A percentile compares a stretch with the other conserved stretches of the same genome.
phyloP scores from a whole-genome alignment of 2,113 vertebrate genomes.

The Fukomys damarensis region DNA sequence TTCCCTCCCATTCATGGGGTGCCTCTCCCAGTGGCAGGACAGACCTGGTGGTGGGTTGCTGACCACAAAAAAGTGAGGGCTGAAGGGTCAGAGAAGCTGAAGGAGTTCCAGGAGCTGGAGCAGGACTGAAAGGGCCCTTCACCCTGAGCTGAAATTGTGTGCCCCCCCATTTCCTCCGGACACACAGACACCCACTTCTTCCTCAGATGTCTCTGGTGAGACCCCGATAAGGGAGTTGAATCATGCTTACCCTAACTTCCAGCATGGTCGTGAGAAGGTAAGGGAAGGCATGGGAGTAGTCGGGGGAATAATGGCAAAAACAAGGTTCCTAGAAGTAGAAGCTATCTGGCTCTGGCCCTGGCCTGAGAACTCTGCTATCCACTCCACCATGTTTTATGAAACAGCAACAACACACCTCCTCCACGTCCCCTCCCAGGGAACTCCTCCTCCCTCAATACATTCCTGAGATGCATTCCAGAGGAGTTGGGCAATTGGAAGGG shows the following conservation, averaged over 20 bases:
- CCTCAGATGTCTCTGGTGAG: constrained; percentile 72
- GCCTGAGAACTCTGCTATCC: constrained; percentile 39
- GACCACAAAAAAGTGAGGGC: constrained; percentile 7
- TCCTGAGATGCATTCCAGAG: constrained; percentile 88
- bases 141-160: constrained; percentile 40
- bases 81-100: constrained; percentile 31
- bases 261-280: neutral
- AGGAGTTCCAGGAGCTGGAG: neutral
- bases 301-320: neutral
- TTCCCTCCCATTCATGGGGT: neutral
- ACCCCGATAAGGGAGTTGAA: constrained; percentile 80
- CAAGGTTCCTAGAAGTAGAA: neutral
- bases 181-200: constrained; percentile 70
- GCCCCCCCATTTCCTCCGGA: constrained; percentile 77
- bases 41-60: constrained; percentile 65
- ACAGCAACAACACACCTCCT: constrained; percentile 13
- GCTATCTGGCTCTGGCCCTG: neutral
- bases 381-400: constrained; percentile 48
- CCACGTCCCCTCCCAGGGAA: constrained; percentile 44
- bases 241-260: constrained; percentile 66
- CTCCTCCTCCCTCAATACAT: constrained; percentile 80
- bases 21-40: neutral
- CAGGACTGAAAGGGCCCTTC: constrained; percentile 50
- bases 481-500: constrained; percentile 79
- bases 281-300: neutral